phyloP scores from a whole-genome alignment of 1,140 invertebrate genomes.

The Pectinophora gossypiella region DNA sequence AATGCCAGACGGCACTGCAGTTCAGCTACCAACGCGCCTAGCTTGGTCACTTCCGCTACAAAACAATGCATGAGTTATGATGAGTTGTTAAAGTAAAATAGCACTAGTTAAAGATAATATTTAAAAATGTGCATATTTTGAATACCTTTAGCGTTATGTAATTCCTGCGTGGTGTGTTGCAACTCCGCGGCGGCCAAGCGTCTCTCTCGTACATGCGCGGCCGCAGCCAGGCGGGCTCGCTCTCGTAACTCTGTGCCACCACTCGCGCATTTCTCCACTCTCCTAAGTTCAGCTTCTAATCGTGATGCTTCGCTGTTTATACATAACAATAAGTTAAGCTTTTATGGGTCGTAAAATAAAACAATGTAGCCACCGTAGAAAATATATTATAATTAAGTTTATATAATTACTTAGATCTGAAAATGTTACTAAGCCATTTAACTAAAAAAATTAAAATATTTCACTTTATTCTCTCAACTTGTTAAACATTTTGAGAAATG shows the following conservation, averaged over 20 bases:
- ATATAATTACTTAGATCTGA: too few species aligned
- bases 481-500: too few species aligned
- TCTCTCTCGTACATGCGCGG: slow-evolving; percentile 49
- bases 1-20: slow-evolving; percentile 32
- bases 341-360: too few species aligned
- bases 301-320: slow-evolving; percentile 35
- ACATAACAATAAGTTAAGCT: not conserved
- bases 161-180: slow-evolving; percentile 30
- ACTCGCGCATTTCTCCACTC: slow-evolving; percentile 49
- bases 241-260: slow-evolving; percentile 50
- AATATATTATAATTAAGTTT: too few species aligned
- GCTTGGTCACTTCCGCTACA: slow-evolving; percentile 50
- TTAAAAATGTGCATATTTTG: not conserved
- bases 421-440: too few species aligned
- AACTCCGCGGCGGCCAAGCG: slow-evolving; percentile 42
- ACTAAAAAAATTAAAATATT: too few species aligned
- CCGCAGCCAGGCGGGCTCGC: slow-evolving; percentile 52
- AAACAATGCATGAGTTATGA: slow-evolving; percentile 1
- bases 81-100: too few species aligned
- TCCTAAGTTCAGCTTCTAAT: slow-evolving; percentile 44
- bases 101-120: too few species aligned
- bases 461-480: too few species aligned
- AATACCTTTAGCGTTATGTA: slow-evolving; percentile 38
- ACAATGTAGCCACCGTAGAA: too few species aligned
- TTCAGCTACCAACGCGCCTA: slow-evolving; percentile 33